Evolutionary conservation across 2,888 invertebrate species (phyloP), one percentile per base, ranked within the genome.

Genomic region (Zootermopsis nevadensis): DNA sequence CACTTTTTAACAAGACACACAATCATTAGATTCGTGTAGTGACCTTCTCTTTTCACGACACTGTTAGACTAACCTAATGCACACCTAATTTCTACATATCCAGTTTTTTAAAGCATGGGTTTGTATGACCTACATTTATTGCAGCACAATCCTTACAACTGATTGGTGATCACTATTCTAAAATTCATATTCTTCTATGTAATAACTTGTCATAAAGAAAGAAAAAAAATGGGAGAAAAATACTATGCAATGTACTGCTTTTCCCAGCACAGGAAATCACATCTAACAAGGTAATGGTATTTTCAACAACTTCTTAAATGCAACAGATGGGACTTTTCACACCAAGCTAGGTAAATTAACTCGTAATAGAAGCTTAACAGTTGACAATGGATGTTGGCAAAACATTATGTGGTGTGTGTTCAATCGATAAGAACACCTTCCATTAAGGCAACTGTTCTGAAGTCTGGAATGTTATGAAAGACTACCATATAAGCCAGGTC

Each of bases 61-160:
- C 84, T 85, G 86, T 86, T 84, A 86, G 77, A 85, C 86, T 86
- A 86, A 85, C 85, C 86, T 86, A 86, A 86, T 86, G 85, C 86
- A 87, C 86, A 86, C 85, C 87, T 87, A 87, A 86, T 86, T 84
- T 85, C 86, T 86, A 87, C 83, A 84, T 86, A 86, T 86, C 85
- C 86, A 86, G 86, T 85, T 86, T 83, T 83, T 83, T 83, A 85
- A n/a, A 85, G 84, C 84, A 84, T 84, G 85, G 83, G 81, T 81
- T 80, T 83, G 30, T 84, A 83, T 83, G 76, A 81, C 83, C 83
- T 84, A 84, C 83, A 80, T 82, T 83, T 83, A 83, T 77, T 85
- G 85, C 80, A 83, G 84, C 82, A 84, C 84, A 84, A 83, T 85
- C 83, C 83, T 84, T 84, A 84, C 84, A 84, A 83, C 83, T 82